Conservation (phyloP, 2,797 vertebrate genomes). For the Hafferia zeledoni region DNA sequence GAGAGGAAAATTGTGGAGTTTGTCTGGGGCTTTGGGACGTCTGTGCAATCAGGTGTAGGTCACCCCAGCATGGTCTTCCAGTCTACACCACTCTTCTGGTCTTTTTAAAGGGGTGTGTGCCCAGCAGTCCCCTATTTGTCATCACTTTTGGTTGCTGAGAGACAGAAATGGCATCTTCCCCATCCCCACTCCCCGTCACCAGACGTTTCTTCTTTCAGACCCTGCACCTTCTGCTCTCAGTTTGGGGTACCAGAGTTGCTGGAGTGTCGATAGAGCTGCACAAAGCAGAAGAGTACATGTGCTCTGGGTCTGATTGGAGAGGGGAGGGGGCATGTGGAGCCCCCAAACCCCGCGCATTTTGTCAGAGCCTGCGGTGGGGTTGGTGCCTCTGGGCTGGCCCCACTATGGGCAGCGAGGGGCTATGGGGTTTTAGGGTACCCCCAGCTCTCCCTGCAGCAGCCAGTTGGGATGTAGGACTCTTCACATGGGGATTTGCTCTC, state of each 20-base stretch:
- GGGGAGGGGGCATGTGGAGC: not conserved
- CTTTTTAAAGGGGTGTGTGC: not conserved
- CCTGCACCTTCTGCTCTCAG: rapidly evolving
- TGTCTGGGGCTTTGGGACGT: not conserved
- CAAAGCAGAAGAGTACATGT: not conserved
- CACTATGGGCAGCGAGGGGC: not conserved
- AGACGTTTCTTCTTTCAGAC: not conserved
- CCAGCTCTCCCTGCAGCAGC: not conserved
- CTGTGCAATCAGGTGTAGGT: rapidly evolving
- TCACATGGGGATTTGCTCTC: rapidly evolving
- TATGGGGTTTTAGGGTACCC: not conserved
- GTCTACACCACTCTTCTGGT: not conserved
- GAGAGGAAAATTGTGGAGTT: not conserved
- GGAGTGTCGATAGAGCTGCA: not conserved
- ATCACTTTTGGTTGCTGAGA: not conserved
- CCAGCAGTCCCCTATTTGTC: not conserved
- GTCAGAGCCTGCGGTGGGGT: not conserved
- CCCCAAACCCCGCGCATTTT: rapidly evolving
- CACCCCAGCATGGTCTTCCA: not conserved
- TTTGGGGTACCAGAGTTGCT: not conserved
- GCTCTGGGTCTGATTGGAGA: not conserved
- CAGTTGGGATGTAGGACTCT: not conserved
- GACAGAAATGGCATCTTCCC: not conserved
- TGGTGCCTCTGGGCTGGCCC: not conserved
- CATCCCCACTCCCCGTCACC: rapidly evolving